Percentiles rank a stretch among this genome's conserved stretches.
Conservation (phyloP, 2,888 invertebrate genomes). For the Campoletis raptor region DNA sequence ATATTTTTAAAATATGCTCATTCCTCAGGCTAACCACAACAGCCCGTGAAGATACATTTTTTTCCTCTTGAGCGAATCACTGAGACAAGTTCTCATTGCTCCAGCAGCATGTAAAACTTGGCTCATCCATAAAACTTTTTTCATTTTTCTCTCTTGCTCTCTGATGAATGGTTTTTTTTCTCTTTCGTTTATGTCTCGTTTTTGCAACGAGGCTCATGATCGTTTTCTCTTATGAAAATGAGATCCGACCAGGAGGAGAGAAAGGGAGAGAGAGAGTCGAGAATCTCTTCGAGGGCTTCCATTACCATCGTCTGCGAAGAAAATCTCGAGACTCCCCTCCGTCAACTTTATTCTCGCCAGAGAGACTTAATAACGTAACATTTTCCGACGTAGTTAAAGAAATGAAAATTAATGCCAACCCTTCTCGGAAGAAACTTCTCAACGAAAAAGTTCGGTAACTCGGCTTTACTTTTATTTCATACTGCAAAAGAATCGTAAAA, state of each 20-base stretch:
- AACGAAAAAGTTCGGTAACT: background rate
- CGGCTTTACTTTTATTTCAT: too few relatives aligned
- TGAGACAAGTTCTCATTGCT: conserved; percentile 61
- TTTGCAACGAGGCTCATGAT: conserved; percentile 53
- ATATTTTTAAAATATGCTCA: background rate
- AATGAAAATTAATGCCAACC: conserved; percentile 77
- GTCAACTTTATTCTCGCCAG: conserved; percentile 54
- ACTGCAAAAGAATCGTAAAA: too few relatives aligned
- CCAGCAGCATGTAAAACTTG: conserved; percentile 63
- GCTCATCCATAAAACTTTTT: conserved; percentile 25
- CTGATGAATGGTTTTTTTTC: conserved; percentile 16
- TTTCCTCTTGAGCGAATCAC: conserved; percentile 80
- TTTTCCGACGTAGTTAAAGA: conserved; percentile 72
- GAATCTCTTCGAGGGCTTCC: conserved; percentile 81
- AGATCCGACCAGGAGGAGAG: conserved; percentile 32
- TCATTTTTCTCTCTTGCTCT: conserved; percentile 46
- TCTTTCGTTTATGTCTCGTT: conserved; percentile 41
- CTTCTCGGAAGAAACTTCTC: conserved; percentile 60
- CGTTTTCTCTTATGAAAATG: conserved; percentile 44
- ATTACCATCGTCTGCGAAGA: conserved; percentile 80
- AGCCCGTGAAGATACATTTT: conserved; percentile 65
- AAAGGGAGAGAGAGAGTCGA: conserved; percentile 62
- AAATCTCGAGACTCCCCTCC: conserved; percentile 70
- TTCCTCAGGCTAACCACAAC: conserved; percentile 1
- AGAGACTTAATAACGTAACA: conserved; percentile 14